Base-by-base conservation (phyloP, 2,888 invertebrate genomes). In the Cyrtodaria siliqua region DNA sequence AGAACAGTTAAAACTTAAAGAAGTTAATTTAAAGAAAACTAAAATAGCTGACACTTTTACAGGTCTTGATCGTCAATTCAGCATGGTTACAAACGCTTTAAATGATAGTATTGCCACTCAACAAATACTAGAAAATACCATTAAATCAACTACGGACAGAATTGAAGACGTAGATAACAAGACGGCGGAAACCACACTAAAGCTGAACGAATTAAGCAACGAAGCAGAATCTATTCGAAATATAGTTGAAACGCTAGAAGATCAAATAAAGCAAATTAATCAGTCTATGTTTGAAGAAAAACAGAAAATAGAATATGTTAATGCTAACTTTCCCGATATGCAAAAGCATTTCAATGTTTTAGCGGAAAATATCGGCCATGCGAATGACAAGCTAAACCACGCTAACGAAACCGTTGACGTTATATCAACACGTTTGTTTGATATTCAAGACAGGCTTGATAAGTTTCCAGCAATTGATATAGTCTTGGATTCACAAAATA, bases 271-370 rank as follows among this genome's bases (percentile, higher is more conserved):
- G 52, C 33, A 68, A 24, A 40, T 75, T 8, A 75, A 75, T 52
- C 64, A 75, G n/a, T 61, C 75, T 16, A 29, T 79, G 20, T 64
- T 40, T 24, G 64, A 75, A 47, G 75, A 79, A 56, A 71, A 75
- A 44, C 24, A 18, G 33, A 79, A 79, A 55, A 49, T 59, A 26
- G 64, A 75, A 18, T 79, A 60, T 42, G 68, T 79, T 23, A 42
- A 40, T 33, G 52, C 63, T 12, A 79, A 75, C 29, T 75, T 60
- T 53, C 75, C 75, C 9, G 44, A 44, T 9, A 64, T 68, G 38
- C 18, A 68, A 8, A 33, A 40, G 3, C 40, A 60, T 23, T 72
- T 57, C 27, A 42, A 69, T 26, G 14, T 49, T 6, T 42, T 78
- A 12, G 53, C 53, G 4, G 20, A 40, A n/a, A 18, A 47, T 24